Percentiles rank a stretch among this genome's conserved stretches.
These are phyloP conservation scores for Notodonta ziczac DNA, from an alignment of 2,888 invertebrate species.

Conservation along the genomic window DNA sequence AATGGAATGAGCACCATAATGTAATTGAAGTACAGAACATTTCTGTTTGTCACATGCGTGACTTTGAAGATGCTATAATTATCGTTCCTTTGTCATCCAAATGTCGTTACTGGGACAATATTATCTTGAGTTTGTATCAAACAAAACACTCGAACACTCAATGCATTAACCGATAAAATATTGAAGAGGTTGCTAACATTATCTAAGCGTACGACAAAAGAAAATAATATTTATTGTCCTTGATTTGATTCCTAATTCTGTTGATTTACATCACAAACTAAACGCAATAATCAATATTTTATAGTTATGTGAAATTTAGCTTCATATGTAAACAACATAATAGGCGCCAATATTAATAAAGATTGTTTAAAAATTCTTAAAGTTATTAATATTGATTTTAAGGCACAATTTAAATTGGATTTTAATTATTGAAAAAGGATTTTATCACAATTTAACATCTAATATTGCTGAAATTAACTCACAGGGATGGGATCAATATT, in stretches of 20 bases:
- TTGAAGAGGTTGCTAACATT: background rate
- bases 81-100: slow-evolving; percentile 11
- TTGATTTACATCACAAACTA: no score
- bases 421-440: background rate
- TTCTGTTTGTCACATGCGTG: background rate
- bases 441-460: background rate
- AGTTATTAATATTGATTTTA: no score
- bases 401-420: no score
- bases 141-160: slow-evolving; percentile 4
- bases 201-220: background rate
- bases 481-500: no score
- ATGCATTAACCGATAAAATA: slow-evolving; percentile 4
- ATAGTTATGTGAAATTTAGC: no score
- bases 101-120: slow-evolving; percentile 24
- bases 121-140: slow-evolving; percentile 24
- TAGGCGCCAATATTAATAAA: no score
- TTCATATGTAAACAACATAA: no score
- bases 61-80: slow-evolving; percentile 9
- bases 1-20: background rate
- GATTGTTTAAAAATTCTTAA: no score
- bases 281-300: no score
- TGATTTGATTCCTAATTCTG: no score
- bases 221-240: background rate
- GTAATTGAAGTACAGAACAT: background rate
- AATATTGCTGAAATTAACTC: no score